These are phyloP conservation scores for Sorex araneus DNA, from an alignment of 2,113 vertebrate species.

Conservation along the genomic window DNA sequence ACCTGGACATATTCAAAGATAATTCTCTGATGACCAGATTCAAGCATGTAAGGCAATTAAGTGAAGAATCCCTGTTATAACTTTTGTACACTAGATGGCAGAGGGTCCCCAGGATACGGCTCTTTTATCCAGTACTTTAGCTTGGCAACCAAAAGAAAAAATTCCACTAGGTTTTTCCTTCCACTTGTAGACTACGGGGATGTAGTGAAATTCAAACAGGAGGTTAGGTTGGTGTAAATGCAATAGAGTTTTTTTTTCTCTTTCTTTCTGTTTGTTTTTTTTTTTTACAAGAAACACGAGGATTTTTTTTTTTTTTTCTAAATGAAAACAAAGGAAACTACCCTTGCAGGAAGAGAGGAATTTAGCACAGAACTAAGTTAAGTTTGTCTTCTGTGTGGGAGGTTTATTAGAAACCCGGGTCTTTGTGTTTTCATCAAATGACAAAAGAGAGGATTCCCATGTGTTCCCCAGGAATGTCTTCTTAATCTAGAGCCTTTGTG, in stretches of 20 bases:
- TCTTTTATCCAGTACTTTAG: neutral
- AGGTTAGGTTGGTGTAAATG: conserved; percentile 12
- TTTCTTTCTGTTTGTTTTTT: too few relatives aligned
- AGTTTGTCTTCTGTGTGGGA: too few relatives aligned
- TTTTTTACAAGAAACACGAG: too few relatives aligned
- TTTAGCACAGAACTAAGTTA: too few relatives aligned
- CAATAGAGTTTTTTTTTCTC: conserved; percentile 18
- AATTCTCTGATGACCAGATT: conserved; percentile 19
- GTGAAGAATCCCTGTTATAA: neutral
- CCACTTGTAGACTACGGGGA: neutral
- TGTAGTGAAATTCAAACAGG: neutral
- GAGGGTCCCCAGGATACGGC: conserved; percentile 20
- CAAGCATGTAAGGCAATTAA: neutral
- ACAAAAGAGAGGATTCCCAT: too few relatives aligned
- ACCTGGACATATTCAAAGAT: conserved; percentile 11
- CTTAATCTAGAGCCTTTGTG: too few relatives aligned
- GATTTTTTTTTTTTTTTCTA: too few relatives aligned
- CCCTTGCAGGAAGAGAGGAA: too few relatives aligned
- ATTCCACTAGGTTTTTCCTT: neutral
- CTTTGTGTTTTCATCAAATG: too few relatives aligned
- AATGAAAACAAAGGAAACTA: too few relatives aligned
- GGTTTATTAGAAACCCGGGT: too few relatives aligned
- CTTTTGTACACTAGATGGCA: conserved; percentile 76
- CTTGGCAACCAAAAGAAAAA: conserved; percentile 35
- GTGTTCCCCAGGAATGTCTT: too few relatives aligned